Evolutionary conservation across 2,888 invertebrate species (phyloP).

Genomic region (Dynastes maya): DNA sequence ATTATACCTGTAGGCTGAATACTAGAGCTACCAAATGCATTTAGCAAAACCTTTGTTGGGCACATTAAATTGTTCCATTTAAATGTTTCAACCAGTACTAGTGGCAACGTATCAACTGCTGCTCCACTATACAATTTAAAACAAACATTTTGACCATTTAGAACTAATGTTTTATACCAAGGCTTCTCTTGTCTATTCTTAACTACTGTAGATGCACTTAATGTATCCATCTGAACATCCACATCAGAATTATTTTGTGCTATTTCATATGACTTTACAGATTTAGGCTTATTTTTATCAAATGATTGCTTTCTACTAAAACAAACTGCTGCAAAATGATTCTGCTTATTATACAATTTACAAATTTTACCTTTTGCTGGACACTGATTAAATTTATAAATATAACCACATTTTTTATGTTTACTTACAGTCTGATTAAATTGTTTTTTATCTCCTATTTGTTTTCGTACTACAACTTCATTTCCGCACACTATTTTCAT

Average conservation of each 20-base stretch:
- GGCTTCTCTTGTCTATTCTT: not conserved
- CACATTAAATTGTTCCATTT: not conserved
- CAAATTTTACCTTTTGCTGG: conserved; percentile 14
- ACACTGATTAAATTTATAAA: conserved; percentile 1
- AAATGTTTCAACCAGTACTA: not conserved
- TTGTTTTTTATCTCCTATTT: not conserved
- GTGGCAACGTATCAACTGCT: conserved; percentile 14
- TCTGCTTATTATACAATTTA: conserved; percentile 28
- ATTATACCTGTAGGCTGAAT: not conserved
- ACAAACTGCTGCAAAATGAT: conserved; percentile 26
- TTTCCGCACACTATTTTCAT: not conserved
- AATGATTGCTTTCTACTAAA: not conserved
- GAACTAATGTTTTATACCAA: not conserved
- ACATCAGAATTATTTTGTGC: not conserved
- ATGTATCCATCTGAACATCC: not conserved
- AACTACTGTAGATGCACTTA: not conserved
- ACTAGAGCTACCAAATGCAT: conserved; percentile 1
- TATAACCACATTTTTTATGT: not conserved
- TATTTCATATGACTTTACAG: not conserved
- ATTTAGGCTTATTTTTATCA: not conserved
- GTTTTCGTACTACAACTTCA: conserved; percentile 16
- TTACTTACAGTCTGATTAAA: conserved; percentile 14
- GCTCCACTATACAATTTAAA: conserved; percentile 19
- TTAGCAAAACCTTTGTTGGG: not conserved
- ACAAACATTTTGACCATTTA: conserved; percentile 10